Percentiles rank a stretch among this genome's conserved stretches.
These are phyloP conservation scores for Eulithis prunata DNA, from an alignment of 2,888 invertebrate species.

Conservation along the genomic window DNA sequence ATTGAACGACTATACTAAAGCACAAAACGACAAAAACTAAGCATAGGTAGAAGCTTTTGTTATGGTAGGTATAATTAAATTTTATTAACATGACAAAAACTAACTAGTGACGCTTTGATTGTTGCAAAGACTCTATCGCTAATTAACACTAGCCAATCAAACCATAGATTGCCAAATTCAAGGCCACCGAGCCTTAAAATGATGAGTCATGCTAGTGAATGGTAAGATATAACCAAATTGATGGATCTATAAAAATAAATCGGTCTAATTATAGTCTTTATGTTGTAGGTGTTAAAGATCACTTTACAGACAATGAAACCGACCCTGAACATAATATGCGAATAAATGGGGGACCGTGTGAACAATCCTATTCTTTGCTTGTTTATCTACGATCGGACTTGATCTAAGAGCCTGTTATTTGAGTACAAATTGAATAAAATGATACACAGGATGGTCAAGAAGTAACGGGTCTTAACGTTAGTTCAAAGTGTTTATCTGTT, in stretches of 20 bases:
- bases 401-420: constrained; percentile 8
- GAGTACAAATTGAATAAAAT: constrained; percentile 4
- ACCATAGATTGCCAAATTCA: constrained; percentile 32
- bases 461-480: background rate
- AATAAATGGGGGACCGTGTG: constrained; percentile 50
- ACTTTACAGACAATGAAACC: constrained; percentile 16
- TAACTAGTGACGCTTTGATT: background rate
- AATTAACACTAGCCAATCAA: constrained; percentile 15
- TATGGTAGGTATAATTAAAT: no score
- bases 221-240: constrained; percentile 41
- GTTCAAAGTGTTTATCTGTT: no score
- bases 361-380: constrained; percentile 24
- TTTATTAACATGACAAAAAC: background rate
- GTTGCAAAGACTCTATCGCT: constrained; percentile 3
- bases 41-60: no score
- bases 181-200: constrained; percentile 35
- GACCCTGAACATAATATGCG: constrained; percentile 52
- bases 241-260: constrained; percentile 29
- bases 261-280: constrained; percentile 44
- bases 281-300: constrained; percentile 42
- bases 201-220: constrained; percentile 39
- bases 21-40: background rate
- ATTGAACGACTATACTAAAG: no score
- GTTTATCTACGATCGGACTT: constrained; percentile 23
- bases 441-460: background rate